These are phyloP conservation scores for Pitta sordida DNA, from an alignment of 2,113 vertebrate genomes.

Conservation along the genomic window DNA sequence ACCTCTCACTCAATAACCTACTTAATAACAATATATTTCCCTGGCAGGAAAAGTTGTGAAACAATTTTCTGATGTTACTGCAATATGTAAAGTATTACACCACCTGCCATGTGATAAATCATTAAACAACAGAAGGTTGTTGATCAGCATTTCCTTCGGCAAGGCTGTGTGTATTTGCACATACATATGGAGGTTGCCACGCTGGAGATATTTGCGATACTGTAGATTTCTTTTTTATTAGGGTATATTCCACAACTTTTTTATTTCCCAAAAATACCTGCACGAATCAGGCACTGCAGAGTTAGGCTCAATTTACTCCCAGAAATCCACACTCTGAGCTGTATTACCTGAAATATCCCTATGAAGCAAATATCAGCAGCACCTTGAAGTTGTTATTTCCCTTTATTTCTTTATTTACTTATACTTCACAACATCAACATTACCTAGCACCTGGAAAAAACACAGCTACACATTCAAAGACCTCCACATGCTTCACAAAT, in stretches of 20 bases:
- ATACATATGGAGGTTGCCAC: background rate
- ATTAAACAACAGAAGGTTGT: background rate
- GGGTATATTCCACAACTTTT: background rate
- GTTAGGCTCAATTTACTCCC: background rate
- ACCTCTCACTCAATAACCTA: background rate
- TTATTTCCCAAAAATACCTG: background rate
- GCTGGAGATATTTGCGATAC: background rate
- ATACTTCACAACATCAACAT: background rate
- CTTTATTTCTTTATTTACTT: conserved; percentile 12
- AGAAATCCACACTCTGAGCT: background rate
- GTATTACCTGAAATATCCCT: background rate
- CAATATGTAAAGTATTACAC: background rate
- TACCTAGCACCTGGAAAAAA: background rate
- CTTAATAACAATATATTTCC: background rate
- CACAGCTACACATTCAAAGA: background rate
- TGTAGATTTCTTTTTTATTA: background rate
- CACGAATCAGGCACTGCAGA: background rate
- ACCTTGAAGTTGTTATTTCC: background rate
- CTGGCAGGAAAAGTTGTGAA: background rate
- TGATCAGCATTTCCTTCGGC: background rate
- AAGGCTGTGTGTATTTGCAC: background rate
- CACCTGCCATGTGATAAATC: background rate
- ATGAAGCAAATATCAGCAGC: background rate
- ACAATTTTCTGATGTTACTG: background rate
- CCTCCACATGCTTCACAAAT: background rate